These are phyloP conservation scores for Lepas anatifera DNA, from an alignment of 2,888 invertebrate species.

Conservation along the genomic window DNA sequence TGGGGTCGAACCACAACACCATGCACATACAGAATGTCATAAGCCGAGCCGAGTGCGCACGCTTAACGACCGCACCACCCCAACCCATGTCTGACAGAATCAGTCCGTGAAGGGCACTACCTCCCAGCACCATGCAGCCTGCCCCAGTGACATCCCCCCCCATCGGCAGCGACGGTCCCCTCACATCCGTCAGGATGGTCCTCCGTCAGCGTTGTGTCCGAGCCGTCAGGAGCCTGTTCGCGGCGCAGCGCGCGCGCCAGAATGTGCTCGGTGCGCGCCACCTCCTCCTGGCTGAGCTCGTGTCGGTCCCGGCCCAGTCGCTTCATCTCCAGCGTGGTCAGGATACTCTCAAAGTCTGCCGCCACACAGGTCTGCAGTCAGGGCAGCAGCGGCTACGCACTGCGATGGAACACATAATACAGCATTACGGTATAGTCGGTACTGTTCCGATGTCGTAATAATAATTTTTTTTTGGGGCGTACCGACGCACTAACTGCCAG, in stretches of 20 bases:
- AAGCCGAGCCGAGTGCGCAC: not conserved
- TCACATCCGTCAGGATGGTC: slow-evolving; percentile 75
- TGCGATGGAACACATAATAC: slow-evolving; percentile 25
- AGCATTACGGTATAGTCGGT: no score
- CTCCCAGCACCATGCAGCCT: no score
- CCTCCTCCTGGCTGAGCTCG: slow-evolving; percentile 57
- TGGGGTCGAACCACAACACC: no score
- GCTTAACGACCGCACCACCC: no score
- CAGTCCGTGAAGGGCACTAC: not conserved
- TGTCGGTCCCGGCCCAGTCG: slow-evolving; percentile 59
- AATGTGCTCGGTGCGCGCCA: slow-evolving; percentile 65
- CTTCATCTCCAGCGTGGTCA: slow-evolving; percentile 66
- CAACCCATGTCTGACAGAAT: no score
- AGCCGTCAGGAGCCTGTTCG: slow-evolving; percentile 44
- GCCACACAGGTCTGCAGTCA: slow-evolving; percentile 21
- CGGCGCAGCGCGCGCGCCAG: slow-evolving; percentile 68
- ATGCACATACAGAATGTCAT: no score
- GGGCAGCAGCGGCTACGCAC: slow-evolving; percentile 14
- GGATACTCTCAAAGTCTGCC: slow-evolving; percentile 72
- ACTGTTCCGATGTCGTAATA: no score
- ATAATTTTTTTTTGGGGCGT: no score
- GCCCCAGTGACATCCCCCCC: no score
- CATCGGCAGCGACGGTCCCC: slow-evolving; percentile 29
- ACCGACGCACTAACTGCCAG: no score
- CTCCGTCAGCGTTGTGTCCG: slow-evolving; percentile 50